Conservation (phyloP, 2,888 invertebrate species). For the Penaeus monodon region DNA sequence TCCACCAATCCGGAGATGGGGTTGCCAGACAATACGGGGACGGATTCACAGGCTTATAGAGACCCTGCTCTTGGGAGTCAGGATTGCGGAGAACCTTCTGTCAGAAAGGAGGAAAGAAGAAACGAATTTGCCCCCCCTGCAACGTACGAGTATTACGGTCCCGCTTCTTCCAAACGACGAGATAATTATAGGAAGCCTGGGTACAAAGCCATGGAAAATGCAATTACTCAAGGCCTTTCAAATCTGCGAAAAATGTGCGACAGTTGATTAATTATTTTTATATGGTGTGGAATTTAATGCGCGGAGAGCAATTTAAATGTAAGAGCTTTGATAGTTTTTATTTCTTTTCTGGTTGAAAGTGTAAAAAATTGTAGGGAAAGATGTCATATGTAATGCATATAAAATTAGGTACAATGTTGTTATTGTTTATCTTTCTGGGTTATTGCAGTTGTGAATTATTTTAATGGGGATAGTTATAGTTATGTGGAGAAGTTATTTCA, state of each 20-base stretch:
- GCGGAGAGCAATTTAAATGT: too few species aligned
- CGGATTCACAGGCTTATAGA: neutral
- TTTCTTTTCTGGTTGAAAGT: too few species aligned
- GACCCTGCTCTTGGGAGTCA: neutral
- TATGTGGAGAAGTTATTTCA: too few species aligned
- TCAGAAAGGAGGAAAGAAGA: neutral
- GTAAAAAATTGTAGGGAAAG: too few species aligned
- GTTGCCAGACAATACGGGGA: neutral
- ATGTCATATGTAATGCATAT: too few species aligned
- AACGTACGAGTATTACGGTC: conserved; percentile 46
- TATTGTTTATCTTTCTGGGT: too few species aligned
- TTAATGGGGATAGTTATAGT: too few species aligned
- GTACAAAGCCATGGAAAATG: conserved; percentile 27
- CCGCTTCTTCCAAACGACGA: conserved; percentile 3
- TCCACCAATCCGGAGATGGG: neutral
- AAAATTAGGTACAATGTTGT: too few species aligned
- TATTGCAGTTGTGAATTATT: too few species aligned
- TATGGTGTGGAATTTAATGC: too few species aligned
- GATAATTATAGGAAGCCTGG: neutral
- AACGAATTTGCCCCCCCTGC: conserved; percentile 48
- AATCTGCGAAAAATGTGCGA: conserved; percentile 7
- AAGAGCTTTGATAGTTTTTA: too few species aligned
- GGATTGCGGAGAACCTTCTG: neutral
- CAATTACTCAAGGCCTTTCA: conserved; percentile 43
- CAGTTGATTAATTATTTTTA: too few species aligned